Conservation (phyloP, 1,140 invertebrate genomes). For the Drosophila mayri region DNA sequence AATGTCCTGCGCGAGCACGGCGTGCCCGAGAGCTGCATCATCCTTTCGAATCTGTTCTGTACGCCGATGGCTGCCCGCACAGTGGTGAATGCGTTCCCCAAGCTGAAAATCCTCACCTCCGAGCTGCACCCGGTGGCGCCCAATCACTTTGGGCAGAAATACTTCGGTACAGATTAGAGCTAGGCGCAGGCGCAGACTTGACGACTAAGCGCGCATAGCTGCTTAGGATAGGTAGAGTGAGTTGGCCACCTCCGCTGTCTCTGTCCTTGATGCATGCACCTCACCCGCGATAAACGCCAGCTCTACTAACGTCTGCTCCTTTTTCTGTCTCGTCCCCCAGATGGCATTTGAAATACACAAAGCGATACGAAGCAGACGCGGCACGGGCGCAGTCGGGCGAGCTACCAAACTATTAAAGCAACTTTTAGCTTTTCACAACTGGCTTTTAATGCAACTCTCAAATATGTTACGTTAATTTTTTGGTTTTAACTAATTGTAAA, state of each 20-base stretch:
- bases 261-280: slow-evolving; percentile 13
- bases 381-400: slow-evolving; percentile 17
- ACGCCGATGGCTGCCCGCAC: slow-evolving; percentile 95
- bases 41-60: slow-evolving; percentile 98
- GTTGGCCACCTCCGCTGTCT: slow-evolving; percentile 14
- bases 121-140: slow-evolving; percentile 98
- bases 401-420: slow-evolving; percentile 43
- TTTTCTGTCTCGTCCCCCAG: slow-evolving; percentile 33
- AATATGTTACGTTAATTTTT: slow-evolving; percentile 32
- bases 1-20: slow-evolving; percentile 96
- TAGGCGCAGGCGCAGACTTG: slow-evolving; percentile 53
- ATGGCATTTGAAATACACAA: slow-evolving; percentile 55
- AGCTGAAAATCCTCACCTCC: slow-evolving; percentile 97
- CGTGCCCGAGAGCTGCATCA: slow-evolving; percentile 96
- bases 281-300: slow-evolving; percentile 1
- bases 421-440: slow-evolving; percentile 49
- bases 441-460: slow-evolving; percentile 58
- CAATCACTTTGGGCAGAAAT: slow-evolving; percentile 99
- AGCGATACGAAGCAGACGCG: slow-evolving; percentile 17
- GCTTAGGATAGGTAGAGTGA: slow-evolving; percentile 78
- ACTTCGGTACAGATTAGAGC: slow-evolving; percentile 97
- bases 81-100: slow-evolving; percentile 94
- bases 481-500: slow-evolving; percentile 53
- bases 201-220: slow-evolving; percentile 64
- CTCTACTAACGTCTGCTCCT: slow-evolving; percentile 31